These are phyloP conservation scores for Trematomus loennbergii DNA, from an alignment of 2,113 vertebrate species.

Conservation along the genomic window DNA sequence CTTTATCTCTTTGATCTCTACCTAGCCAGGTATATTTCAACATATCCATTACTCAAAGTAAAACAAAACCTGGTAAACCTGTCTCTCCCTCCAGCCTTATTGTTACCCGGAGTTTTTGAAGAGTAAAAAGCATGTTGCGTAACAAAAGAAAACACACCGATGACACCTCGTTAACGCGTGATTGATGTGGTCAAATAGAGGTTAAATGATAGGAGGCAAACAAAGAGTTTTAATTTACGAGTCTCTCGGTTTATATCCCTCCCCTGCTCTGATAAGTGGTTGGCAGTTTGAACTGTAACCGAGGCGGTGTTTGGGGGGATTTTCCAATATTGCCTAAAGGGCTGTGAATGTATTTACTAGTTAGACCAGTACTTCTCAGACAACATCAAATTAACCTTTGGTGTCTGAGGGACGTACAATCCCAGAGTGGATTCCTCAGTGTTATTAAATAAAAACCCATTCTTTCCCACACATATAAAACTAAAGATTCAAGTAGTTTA, in stretches of 20 bases:
- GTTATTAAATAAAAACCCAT: background rate
- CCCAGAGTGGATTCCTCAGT: background rate
- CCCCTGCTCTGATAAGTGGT: slow-evolving; percentile 14
- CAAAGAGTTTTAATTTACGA: slow-evolving; percentile 37
- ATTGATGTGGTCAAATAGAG: slow-evolving; percentile 36
- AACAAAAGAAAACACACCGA: slow-evolving; percentile 20
- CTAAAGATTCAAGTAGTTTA: too few relatives aligned
- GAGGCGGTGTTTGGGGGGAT: slow-evolving; percentile 15
- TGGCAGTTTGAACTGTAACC: slow-evolving; percentile 42
- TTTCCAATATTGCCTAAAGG: background rate
- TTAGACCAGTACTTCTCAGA: slow-evolving; percentile 24
- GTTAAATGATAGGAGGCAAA: slow-evolving; percentile 31
- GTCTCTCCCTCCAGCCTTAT: slow-evolving; percentile 37
- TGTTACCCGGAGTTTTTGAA: slow-evolving; percentile 37
- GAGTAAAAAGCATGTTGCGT: slow-evolving; percentile 48
- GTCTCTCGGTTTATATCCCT: slow-evolving; percentile 12
- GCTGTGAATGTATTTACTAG: slow-evolving; percentile 4
- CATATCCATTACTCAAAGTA: slow-evolving; percentile 58
- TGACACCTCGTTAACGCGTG: slow-evolving; percentile 45
- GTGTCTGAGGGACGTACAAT: background rate
- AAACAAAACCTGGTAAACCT: slow-evolving; percentile 64
- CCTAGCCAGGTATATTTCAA: slow-evolving; percentile 54
- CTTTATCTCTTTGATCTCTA: slow-evolving; percentile 61
- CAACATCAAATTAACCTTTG: background rate
- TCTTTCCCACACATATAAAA: background rate